A percentile compares a stretch with the other conserved stretches of the same genome.
phyloP scores from a whole-genome alignment of 2,797 vertebrate species.

The Hephaestus fuliginosus region DNA sequence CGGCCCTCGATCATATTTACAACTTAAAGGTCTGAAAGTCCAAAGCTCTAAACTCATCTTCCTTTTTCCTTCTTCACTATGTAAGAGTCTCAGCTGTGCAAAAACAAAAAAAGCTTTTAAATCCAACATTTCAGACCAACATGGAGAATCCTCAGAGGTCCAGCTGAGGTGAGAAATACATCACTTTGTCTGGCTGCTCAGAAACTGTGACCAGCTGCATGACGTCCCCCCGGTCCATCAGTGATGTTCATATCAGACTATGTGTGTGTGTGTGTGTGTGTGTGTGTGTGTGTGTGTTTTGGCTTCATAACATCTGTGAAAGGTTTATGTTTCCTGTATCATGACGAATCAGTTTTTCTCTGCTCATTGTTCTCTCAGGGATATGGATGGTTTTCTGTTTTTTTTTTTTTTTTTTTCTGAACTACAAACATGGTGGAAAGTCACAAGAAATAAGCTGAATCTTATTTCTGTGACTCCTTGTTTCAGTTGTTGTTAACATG shows the following conservation, averaged over 20 bases:
- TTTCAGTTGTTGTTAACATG: too few relatives aligned
- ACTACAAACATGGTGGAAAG: too few relatives aligned
- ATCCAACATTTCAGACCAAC: neutral
- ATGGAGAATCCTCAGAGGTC: neutral
- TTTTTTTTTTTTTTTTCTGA: too few relatives aligned
- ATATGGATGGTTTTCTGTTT: too few relatives aligned
- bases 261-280: conserved; percentile 2
- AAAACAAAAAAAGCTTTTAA: conserved; percentile 4
- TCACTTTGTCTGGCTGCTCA: conserved; percentile 24
- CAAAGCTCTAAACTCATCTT: too few relatives aligned
- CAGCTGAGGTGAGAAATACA: conserved; percentile 12
- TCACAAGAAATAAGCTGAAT: too few relatives aligned
- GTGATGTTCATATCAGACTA: neutral
- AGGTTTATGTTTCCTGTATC: too few relatives aligned
- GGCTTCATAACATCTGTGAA: too few relatives aligned
- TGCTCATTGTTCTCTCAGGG: too few relatives aligned
- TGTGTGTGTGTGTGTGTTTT: neutral
- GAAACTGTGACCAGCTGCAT: neutral
- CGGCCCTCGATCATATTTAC: too few relatives aligned
- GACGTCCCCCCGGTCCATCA: conserved; percentile 7
- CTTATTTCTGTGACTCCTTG: too few relatives aligned
- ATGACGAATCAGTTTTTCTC: too few relatives aligned
- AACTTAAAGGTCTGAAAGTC: neutral
- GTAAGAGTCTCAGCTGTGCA: neutral
- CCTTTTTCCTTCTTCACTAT: neutral